Base-by-base conservation (phyloP, 2,113 vertebrate species). In the Oncorhynchus masou region DNA sequence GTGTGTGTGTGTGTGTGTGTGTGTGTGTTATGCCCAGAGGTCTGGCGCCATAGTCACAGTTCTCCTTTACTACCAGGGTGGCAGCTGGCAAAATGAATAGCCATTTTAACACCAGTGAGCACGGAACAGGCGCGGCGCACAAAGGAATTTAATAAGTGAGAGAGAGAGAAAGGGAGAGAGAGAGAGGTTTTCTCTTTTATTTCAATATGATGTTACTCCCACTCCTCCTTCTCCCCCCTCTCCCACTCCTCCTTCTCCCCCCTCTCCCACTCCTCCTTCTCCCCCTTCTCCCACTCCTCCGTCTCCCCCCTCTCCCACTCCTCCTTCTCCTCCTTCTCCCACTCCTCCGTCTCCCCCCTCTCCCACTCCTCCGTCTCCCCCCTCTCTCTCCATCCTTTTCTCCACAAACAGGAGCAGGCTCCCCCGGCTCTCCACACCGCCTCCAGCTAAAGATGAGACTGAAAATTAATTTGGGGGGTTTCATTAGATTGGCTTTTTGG, bases 401-500 rank as follows among this genome's bases (percentile, higher is more conserved):
- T 71, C 67, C 19, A 16, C 20, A 84, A 82, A 84, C 71, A 81
- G 34, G 34, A 7, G 7, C 7, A 39, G 79, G 62, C 45, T 77
- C 84, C 81, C 85, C 76, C 69, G 79, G 78, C 74, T 81, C 82
- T 79, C 39, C 19, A 74, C 77, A 74, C 77, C 65, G 88, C 88
- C 89, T 90, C 84, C 81, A 88, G 92, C 88, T 84, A 84, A 90
- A 90, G 85, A 90, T 78, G 89, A 92, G 89, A 88, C 89, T 90
- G 83, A 87, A 92, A 91, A 92, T 92, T 88, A 88, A 91, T 91
- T 91, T 91, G 75, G 84, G 88, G 79, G 84, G 75, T 86, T 91
- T 91, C 90, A 92, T 93, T 90, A 90, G 87, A 91, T 91, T 88
- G 83, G 81, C 83, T 90, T 88, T 90, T 90, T 91, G 91, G 89